phyloP scores from a whole-genome alignment of 2,113 vertebrate species.

The Petrocephalus zakoni region DNA sequence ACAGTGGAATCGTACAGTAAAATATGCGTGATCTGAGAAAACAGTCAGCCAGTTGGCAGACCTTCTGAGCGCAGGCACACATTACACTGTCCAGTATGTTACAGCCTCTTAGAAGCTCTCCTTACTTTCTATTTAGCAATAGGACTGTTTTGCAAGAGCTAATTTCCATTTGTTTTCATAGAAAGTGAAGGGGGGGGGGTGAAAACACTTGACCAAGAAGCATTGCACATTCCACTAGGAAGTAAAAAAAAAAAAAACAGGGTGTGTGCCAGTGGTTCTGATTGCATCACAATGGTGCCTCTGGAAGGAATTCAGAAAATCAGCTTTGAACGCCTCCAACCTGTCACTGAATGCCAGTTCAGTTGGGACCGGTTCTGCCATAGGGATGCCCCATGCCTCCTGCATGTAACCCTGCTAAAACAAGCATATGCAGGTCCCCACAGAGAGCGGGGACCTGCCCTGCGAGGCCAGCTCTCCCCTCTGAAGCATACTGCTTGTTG shows the following conservation, averaged over 20 bases:
- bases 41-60: not conserved
- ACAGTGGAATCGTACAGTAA: not conserved
- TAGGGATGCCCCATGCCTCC: not conserved
- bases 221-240: not conserved
- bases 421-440: not conserved
- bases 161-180: slow-evolving; percentile 9
- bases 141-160: not conserved
- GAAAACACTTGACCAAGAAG: not conserved
- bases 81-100: not conserved
- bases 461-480: not conserved
- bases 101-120: not conserved
- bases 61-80: not conserved
- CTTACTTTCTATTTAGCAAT: not conserved
- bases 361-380: not conserved
- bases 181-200: not conserved
- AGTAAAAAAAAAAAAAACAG: not conserved
- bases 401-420: not conserved
- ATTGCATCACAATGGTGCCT: not conserved
- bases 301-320: not conserved
- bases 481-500: not conserved
- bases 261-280: no score
- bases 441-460: not conserved
- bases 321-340: not conserved
- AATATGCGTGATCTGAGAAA: not conserved
- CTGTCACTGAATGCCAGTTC: not conserved